These are phyloP conservation scores for Tridacna gigas DNA, from an alignment of 2,888 invertebrate genomes.

Conservation along the genomic window DNA sequence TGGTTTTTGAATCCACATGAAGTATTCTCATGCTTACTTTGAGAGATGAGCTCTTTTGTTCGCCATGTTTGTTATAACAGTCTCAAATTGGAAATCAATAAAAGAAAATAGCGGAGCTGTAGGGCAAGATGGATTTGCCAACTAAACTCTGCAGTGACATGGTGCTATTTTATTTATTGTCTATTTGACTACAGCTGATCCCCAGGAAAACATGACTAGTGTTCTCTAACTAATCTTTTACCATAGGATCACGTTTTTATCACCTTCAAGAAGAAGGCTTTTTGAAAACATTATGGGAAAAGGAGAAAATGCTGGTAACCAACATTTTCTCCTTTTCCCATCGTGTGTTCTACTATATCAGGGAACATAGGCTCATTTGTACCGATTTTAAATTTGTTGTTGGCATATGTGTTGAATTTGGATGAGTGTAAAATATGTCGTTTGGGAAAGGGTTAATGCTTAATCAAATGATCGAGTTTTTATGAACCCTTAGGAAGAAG, in stretches of 20 bases:
- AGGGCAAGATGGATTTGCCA: conserved; percentile 46
- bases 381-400: too few species aligned
- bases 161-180: conserved; percentile 53
- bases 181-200: conserved; percentile 53
- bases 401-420: too few species aligned
- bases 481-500: not conserved
- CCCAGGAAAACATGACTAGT: conserved; percentile 5
- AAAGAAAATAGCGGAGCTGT: conserved; percentile 46
- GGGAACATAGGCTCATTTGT: too few species aligned
- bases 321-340: not conserved
- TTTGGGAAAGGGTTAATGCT: too few species aligned
- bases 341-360: too few species aligned
- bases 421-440: too few species aligned
- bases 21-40: conserved; percentile 25
- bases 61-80: conserved; percentile 59
- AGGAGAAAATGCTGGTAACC: not conserved
- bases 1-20: not conserved
- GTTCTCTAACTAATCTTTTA: not conserved
- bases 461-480: too few species aligned
- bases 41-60: conserved; percentile 47
- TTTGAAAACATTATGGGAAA: not conserved
- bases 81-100: conserved; percentile 66
- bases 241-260: not conserved
- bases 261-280: not conserved
- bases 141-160: conserved; percentile 47